Percentiles rank a stretch among this genome's conserved stretches.
phyloP scores from a whole-genome alignment of 2,797 vertebrate genomes.

The Prionace glauca region DNA sequence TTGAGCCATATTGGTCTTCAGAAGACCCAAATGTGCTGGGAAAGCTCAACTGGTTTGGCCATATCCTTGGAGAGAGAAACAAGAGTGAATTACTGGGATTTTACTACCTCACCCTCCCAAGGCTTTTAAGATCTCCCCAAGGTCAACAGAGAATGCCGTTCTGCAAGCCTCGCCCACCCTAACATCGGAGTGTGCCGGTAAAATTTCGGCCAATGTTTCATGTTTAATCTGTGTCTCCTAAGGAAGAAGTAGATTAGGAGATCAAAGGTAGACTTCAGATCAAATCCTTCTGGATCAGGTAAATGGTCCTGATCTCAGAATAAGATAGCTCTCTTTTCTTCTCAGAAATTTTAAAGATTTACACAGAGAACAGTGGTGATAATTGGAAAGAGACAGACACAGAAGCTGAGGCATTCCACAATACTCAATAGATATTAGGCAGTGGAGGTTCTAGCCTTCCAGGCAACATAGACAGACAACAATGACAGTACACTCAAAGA shows the following conservation, averaged over 20 bases:
- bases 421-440: neutral
- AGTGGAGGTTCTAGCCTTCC: neutral
- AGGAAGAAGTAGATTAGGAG: too few species aligned
- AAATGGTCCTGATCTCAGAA: neutral
- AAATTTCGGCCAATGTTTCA: too few species aligned
- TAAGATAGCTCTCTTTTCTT: neutral
- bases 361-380: neutral
- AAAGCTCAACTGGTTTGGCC: too few species aligned
- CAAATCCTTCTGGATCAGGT: neutral
- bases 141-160: too few species aligned
- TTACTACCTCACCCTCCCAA: too few species aligned
- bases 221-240: too few species aligned
- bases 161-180: too few species aligned
- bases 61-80: too few species aligned
- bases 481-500: neutral
- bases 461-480: neutral
- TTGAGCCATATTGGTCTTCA: neutral
- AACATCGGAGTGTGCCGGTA: too few species aligned
- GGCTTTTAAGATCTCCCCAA: too few species aligned
- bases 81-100: too few species aligned
- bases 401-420: neutral
- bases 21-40: neutral
- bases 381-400: neutral
- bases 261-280: neutral
- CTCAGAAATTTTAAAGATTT: neutral